These are phyloP conservation scores for Neoniphon sammara DNA, from an alignment of 2,797 vertebrate genomes.

Conservation along the genomic window DNA sequence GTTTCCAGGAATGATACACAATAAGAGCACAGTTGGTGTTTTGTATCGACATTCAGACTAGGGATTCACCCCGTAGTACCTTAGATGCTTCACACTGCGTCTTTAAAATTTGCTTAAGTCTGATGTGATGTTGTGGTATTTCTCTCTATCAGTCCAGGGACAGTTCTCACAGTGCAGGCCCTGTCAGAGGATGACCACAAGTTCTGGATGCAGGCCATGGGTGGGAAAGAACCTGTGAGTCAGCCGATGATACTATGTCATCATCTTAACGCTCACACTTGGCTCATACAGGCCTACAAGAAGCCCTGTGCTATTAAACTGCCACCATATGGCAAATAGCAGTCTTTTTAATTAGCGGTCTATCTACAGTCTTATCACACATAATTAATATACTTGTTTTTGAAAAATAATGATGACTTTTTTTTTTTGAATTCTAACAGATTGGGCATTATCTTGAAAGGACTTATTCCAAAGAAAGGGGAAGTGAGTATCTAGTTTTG, in stretches of 20 bases:
- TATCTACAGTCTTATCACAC: background rate
- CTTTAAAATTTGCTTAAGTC: background rate
- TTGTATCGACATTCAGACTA: constrained; percentile 11
- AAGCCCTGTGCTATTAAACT: constrained; percentile 16
- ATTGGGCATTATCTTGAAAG: constrained; percentile 73
- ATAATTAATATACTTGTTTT: background rate
- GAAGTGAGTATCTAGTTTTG: constrained; percentile 76
- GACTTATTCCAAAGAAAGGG: constrained; percentile 83
- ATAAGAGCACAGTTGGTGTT: constrained; percentile 5
- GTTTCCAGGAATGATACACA: background rate
- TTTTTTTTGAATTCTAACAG: constrained; percentile 60
- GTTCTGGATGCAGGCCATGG: constrained; percentile 96
- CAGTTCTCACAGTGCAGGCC: constrained; percentile 91
- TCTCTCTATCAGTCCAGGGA: constrained; percentile 85
- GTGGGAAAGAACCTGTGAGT: constrained; percentile 96
- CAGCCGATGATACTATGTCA: constrained; percentile 41
- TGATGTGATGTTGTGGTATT: constrained; percentile 41
- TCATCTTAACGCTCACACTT: constrained; percentile 48
- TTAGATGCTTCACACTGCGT: background rate
- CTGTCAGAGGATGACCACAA: constrained; percentile 94
- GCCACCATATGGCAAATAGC: constrained; percentile 1
- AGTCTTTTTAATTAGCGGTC: background rate
- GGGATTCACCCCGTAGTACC: background rate
- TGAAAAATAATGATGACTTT: background rate
- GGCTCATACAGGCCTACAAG: constrained; percentile 4